A percentile compares a stretch with the other conserved stretches of the same genome.
Conservation (phyloP, 1,140 invertebrate genomes). For the Hypsibius dujardini region DNA sequence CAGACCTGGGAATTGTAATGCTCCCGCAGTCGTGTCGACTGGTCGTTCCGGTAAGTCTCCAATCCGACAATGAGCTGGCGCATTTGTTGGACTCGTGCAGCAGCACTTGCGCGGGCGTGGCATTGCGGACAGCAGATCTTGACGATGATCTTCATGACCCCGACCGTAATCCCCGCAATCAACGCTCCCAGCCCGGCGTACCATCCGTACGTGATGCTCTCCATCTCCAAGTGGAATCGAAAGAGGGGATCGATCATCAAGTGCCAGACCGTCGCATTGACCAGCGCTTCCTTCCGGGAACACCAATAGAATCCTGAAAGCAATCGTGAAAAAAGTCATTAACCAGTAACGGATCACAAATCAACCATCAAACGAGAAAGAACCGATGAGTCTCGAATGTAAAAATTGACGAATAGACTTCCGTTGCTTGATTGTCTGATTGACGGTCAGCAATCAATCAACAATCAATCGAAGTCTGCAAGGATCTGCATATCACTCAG, state of each 20-base stretch:
- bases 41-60: background rate
- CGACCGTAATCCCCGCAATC: background rate
- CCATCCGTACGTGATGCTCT: conserved; percentile 15
- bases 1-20: background rate
- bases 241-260: conserved; percentile 4
- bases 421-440: too few species aligned
- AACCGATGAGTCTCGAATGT: too few species aligned
- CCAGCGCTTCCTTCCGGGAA: background rate
- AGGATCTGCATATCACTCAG: background rate
- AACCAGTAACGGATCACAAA: too few species aligned
- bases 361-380: too few species aligned
- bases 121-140: conserved; percentile 2
- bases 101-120: background rate
- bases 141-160: background rate
- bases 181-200: conserved; percentile 9
- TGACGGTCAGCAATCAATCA: too few species aligned
- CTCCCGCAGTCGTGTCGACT: conserved; percentile 1
- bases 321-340: background rate
- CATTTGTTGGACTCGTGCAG: conserved; percentile 10
- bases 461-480: background rate
- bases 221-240: background rate
- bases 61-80: background rate
- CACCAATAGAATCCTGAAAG: conserved; percentile 12
- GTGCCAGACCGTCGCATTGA: background rate
- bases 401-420: too few species aligned